A percentile compares a stretch with the other conserved stretches of the same genome.
Evolutionary conservation across 2,797 vertebrate species (phyloP).

Genomic region (Melanotaenia boesemani): DNA sequence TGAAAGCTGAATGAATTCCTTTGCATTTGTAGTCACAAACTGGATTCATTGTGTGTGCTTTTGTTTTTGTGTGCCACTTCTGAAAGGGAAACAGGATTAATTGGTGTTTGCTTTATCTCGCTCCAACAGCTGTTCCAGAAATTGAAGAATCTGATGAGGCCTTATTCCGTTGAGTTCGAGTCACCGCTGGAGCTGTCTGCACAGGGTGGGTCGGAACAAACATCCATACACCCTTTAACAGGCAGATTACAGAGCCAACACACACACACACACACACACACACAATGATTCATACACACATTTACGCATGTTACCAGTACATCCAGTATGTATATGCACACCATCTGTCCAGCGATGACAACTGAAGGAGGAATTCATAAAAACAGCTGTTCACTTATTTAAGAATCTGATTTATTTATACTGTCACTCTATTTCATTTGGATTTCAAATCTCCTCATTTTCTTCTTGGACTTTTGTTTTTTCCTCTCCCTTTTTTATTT

Average conservation of each 20-base stretch:
- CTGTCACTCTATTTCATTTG: background rate
- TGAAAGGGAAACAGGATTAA: constrained; percentile 60
- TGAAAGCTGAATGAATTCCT: constrained; percentile 4
- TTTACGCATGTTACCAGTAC: background rate
- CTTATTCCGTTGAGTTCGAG: constrained; percentile 94
- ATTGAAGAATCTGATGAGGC: constrained; percentile 98
- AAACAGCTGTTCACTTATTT: constrained; percentile 26
- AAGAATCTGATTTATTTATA: constrained; percentile 8
- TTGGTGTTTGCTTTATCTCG: constrained; percentile 74
- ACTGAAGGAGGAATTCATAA: constrained; percentile 16
- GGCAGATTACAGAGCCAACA: constrained; percentile 2
- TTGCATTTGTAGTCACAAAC: constrained; percentile 33
- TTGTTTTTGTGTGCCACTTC: constrained; percentile 23
- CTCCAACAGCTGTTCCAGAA: constrained; percentile 95
- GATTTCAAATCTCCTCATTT: background rate
- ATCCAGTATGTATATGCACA: background rate
- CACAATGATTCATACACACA: background rate
- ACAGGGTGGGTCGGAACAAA: constrained; percentile 88
- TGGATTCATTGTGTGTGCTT: constrained; percentile 24
- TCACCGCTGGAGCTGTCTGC: constrained; percentile 98
- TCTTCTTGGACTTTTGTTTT: background rate
- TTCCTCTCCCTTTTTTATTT: background rate
- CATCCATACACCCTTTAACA: constrained; percentile 21
- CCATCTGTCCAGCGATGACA: constrained; percentile 15
- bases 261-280: background rate